Base-by-base conservation (phyloP, 2,113 vertebrate species). In the Bothrops jararaca region DNA sequence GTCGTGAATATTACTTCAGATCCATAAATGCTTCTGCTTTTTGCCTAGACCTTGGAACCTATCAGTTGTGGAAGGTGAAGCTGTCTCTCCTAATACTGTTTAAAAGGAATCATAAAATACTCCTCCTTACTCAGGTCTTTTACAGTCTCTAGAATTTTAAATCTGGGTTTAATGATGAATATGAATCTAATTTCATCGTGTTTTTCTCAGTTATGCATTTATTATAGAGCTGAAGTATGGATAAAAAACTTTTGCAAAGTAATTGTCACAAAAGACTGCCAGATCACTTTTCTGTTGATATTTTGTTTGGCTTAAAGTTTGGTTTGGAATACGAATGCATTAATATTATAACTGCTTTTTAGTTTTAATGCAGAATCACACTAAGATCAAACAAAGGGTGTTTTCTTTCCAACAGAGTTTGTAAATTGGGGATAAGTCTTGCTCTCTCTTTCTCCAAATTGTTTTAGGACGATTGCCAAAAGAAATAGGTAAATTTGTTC, bases 391-490 rank as follows among this genome's bases (percentile, higher is more conserved):
- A 88, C 86, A 88, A 88, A 56, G 26, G 20, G 34, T 53, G 20
- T 57, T 89, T 34, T 89, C 88, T 89, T 89, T 89, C 53, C n/a
- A 89, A 57, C n/a, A 89, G 74, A 80, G 74, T 80, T 80, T 80
- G 74, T 18, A 80, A 80, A 80, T 80, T 80, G 74, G 34, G 74
- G 34, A 80, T 80, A 34, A 22, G 34, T 42, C 34, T 80, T 42
- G 74, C 34, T 42, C 7, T 39, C 74, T 80, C 34, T 80, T 42
- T 80, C 34, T 42, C 18, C 20, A 42, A 80, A 80, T 42, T 80
- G 7, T 80, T 80, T 42, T 42, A 80, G 6, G 20, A 42, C 2
- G 2, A 80, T 80, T 80, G 69, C 34, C 34, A 22, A 80, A 80
- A 80, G 42, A 42, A 80, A 42, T 5, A 42, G 34, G 74, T 80